Base-by-base conservation (phyloP, 2,888 invertebrate species). In the Pseudanteris insignis region DNA sequence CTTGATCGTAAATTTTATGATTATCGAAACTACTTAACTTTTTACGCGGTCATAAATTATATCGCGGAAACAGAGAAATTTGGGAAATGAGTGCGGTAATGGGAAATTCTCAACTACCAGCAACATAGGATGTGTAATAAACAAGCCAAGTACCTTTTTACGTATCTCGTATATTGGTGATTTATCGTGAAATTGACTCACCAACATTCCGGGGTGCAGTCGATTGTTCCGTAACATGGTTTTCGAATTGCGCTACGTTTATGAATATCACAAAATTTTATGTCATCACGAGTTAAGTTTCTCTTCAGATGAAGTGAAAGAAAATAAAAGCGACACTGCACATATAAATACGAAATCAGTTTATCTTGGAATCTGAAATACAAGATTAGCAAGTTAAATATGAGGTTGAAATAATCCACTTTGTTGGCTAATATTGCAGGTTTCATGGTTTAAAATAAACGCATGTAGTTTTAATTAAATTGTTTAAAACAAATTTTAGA, bases 101-200 rank as follows among this genome's bases (percentile, higher is more conserved):
- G 58, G 58, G 30, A 44, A 36, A 63, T 63, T 46, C 53, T 46
- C 50, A 28, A 54, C 40, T 63, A 53, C 34, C 36, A 30, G 40
- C 44, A 44, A 14, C 36, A 41, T 30, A 33, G 15, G 59, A 59
- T 58, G 40, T 46, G 58, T 54, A 59, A 63, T 59, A 58, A 63
- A 63, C 50, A 54, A 59, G 30, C 36, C 14, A 59, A 63, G 58
- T 53, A 41, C 58, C 58, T 63, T 63, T 63, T 63, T 63, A 54
- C 54, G 63, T 59, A 63, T 63, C 54, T 51, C 58, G 58, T 54
- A 59, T 63, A 59, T 58, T 41, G 58, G 5, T 36, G 48, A 59
- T 50, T 63, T 58, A 58, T 59, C 50, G 50, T 24, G 32, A 37
- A 63, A 63, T 54, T 63, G 63, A 58, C 63, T 63, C 40, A 36